Evolutionary conservation across 2,888 invertebrate species (phyloP).

Genomic region (Seira musarum): DNA sequence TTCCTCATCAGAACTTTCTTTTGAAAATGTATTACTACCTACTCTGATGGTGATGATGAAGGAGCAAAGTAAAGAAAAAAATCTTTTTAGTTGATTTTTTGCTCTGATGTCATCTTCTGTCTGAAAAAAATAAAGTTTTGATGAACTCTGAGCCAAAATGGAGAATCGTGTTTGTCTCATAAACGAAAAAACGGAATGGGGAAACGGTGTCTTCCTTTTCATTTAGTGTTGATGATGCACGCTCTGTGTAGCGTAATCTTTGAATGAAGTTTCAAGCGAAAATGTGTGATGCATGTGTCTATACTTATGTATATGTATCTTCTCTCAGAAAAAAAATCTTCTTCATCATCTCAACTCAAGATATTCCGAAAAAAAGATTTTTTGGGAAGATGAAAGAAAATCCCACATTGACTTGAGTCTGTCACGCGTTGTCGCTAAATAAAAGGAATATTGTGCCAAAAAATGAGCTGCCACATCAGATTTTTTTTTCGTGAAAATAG

Average conservation of each 20-base stretch:
- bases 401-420: conserved; percentile 59
- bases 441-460: conserved; percentile 64
- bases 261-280: conserved; percentile 18
- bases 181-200: not conserved
- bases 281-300: conserved; percentile 51
- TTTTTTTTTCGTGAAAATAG: too few relatives aligned
- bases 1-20: too few relatives aligned
- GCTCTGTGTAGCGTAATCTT: not conserved
- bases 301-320: conserved; percentile 25
- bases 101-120: conserved; percentile 22
- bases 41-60: conserved; percentile 36
- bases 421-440: conserved; percentile 65
- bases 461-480: conserved; percentile 57
- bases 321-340: conserved; percentile 8
- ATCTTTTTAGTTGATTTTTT: not conserved
- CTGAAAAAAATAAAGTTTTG: conserved; percentile 37
- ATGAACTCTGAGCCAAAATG: conserved; percentile 49
- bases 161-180: conserved; percentile 9
- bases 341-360: not conserved
- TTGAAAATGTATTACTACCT: not conserved
- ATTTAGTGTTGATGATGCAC: not conserved
- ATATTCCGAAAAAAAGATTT: not conserved
- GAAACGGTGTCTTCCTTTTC: not conserved
- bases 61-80: conserved; percentile 24
- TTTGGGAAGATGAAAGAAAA: conserved; percentile 35